Evolutionary conservation across 2,888 invertebrate genomes (phyloP).

Genomic region (Diabrotica balteata): DNA sequence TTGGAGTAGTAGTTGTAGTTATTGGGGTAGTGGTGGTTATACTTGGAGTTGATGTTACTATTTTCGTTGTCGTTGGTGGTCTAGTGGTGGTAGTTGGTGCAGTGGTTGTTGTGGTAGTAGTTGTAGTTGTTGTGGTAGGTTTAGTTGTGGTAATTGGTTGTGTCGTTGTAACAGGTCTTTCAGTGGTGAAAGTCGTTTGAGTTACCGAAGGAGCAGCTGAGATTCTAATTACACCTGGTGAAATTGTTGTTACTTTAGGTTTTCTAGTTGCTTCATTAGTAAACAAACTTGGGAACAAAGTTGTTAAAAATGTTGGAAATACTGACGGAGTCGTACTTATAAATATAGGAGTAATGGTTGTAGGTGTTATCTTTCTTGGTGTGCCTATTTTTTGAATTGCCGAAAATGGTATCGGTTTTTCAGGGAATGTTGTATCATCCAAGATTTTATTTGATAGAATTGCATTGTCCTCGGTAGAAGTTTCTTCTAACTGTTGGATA

Average conservation of each 20-base stretch:
- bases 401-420: conserved; percentile 15
- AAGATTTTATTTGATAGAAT: conserved; percentile 33
- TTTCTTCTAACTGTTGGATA: conserved; percentile 14
- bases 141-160: conserved; percentile 19
- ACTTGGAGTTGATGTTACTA: conserved; percentile 26
- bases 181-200: conserved; percentile 20
- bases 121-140: conserved; percentile 29
- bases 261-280: conserved; percentile 35
- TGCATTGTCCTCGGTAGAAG: conserved; percentile 22
- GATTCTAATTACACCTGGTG: conserved; percentile 23
- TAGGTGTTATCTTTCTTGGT: conserved; percentile 15
- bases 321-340: conserved; percentile 43
- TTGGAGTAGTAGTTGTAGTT: conserved; percentile 3
- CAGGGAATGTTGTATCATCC: conserved; percentile 7
- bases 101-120: conserved; percentile 24
- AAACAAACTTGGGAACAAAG: conserved; percentile 47
- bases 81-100: conserved; percentile 31
- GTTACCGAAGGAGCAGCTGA: conserved; percentile 32
- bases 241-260: conserved; percentile 31
- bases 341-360: conserved; percentile 21
- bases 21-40: conserved; percentile 7
- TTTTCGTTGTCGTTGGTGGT: conserved; percentile 27
- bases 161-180: conserved; percentile 23
- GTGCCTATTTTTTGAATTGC: conserved; percentile 1
- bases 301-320: conserved; percentile 51